Base-by-base conservation (phyloP, 2,888 invertebrate species). In the Heteropelma amictum region DNA sequence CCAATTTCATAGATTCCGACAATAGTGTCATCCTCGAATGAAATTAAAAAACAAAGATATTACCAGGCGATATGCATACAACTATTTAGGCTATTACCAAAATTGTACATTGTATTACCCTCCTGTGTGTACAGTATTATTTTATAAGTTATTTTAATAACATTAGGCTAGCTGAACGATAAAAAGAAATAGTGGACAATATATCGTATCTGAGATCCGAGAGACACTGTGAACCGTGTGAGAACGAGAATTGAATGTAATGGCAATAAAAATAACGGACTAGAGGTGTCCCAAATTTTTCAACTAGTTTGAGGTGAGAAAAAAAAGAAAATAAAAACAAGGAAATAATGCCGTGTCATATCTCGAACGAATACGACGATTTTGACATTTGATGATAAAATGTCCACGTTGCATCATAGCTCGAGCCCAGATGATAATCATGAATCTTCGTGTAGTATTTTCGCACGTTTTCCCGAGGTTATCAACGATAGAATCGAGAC, bases 401-500 rank as follows among this genome's bases (percentile, higher is more conserved):
- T 75, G 75, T 71, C 75, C 7, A 21, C 26, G 30, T 23, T 12
- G 12, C 67, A 49, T 35, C 19, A 12, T 17, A 21, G 14, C 7
- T 60, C 35, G 38, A 67, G 53, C 45, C 49, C 40, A n/a, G 58
- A 38, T 60, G 49, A 21, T 12, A 63, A 60, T 8, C 12, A 51
- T 21, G 61, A 58, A 42, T 30, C 35, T 23, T 19, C 28, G 6
- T 19, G n/a, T 28, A 17, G 35, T 14, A 8, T 35, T 33, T 71
- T 75, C 21, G 23, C 51, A 5, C 56, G 19, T n/a, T 95, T 94
- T 88, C 92, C 92, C 23, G 85, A 90, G 28, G 85, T 92, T 72
- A 84, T 90, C 42, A 86, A 91, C 80, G 92, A 92, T 47, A 92
- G 91, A 89, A 91, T 95, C 80, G 91, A 92, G 82, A 91, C 93